These are phyloP conservation scores for Temnothorax ravouxi DNA, from an alignment of 2,888 invertebrate genomes.

Conservation along the genomic window DNA sequence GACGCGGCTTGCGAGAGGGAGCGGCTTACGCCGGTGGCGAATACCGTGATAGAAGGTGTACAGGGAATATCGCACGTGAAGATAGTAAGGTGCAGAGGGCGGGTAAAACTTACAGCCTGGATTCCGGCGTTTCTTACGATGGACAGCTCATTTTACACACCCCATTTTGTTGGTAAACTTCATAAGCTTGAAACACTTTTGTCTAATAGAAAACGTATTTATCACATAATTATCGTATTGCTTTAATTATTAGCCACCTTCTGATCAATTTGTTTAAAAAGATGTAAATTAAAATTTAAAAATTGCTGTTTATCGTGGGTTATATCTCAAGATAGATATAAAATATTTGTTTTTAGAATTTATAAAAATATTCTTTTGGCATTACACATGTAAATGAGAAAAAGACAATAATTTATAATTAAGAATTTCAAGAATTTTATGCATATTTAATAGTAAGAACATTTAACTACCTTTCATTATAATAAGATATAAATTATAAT, in stretches of 20 bases:
- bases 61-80: constrained; percentile 49
- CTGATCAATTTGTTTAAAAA: not conserved
- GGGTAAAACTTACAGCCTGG: constrained; percentile 64
- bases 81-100: constrained; percentile 66
- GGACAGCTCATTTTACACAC: constrained; percentile 60
- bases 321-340: not conserved
- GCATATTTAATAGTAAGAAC: not conserved
- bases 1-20: constrained; percentile 38
- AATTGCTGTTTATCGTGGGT: not conserved
- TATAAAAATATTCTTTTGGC: not conserved
- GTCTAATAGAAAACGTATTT: constrained; percentile 19
- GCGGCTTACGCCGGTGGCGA: constrained; percentile 46
- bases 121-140: constrained; percentile 59
- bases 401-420: not conserved
- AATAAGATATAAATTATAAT: not conserved
- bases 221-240: not conserved
- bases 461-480: not conserved
- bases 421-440: not conserved
- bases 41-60: constrained; percentile 57
- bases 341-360: not conserved
- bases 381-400: not conserved
- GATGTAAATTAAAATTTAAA: not conserved
- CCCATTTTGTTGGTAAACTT: constrained; percentile 34
- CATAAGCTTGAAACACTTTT: not conserved
- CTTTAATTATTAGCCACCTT: not conserved